A percentile compares a stretch with the other conserved stretches of the same genome.
These are phyloP conservation scores for Seira ritae DNA, from an alignment of 2,888 invertebrate genomes.

Conservation along the genomic window DNA sequence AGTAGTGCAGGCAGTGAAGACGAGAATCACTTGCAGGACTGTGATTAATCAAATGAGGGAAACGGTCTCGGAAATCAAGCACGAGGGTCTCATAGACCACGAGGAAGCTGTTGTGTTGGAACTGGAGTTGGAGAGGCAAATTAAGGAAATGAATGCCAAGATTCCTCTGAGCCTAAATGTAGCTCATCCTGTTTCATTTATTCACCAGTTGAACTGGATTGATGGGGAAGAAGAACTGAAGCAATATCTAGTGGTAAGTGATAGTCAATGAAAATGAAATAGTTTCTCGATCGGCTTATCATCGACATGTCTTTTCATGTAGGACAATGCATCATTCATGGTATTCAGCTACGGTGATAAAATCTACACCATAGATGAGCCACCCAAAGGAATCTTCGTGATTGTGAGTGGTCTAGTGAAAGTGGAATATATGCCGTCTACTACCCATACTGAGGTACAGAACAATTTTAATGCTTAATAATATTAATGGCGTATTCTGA, in stretches of 20 bases:
- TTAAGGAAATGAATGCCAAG: slow-evolving; percentile 77
- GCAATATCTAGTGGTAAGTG: slow-evolving; percentile 74
- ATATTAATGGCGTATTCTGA: neutral
- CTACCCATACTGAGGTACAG: slow-evolving; percentile 75
- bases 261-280: no score
- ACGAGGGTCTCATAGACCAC: slow-evolving; percentile 81
- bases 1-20: slow-evolving; percentile 82
- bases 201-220: slow-evolving; percentile 74
- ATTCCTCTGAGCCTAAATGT: slow-evolving; percentile 65
- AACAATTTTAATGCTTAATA: neutral
- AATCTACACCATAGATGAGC: slow-evolving; percentile 75
- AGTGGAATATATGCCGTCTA: slow-evolving; percentile 74
- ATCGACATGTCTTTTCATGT: no score
- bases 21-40: slow-evolving; percentile 80
- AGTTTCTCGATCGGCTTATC: no score
- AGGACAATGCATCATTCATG: slow-evolving; percentile 74
- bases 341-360: slow-evolving; percentile 75
- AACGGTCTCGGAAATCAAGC: slow-evolving; percentile 78
- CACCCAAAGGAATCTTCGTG: slow-evolving; percentile 76
- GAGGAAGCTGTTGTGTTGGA: slow-evolving; percentile 79
- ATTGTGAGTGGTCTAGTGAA: slow-evolving; percentile 76
- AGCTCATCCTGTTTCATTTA: slow-evolving; percentile 74
- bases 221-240: slow-evolving; percentile 74
- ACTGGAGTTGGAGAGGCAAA: slow-evolving; percentile 79
- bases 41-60: slow-evolving; percentile 81